Conservation (phyloP, 2,888 invertebrate genomes). For the Epirrita christyi region DNA sequence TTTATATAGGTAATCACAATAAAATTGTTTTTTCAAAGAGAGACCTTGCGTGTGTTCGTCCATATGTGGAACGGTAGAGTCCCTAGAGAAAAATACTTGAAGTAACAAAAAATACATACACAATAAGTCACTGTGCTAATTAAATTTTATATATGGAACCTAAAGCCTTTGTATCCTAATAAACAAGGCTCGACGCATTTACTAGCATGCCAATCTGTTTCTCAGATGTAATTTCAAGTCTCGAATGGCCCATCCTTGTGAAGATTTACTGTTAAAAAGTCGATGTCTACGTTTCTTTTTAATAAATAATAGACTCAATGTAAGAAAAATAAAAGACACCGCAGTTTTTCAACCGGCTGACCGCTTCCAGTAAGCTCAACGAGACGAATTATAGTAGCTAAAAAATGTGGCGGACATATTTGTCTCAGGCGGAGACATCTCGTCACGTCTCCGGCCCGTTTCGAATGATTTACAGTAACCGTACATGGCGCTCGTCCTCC, state of each 20-base stretch:
- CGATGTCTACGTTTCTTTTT: slow-evolving; percentile 19
- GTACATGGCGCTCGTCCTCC: slow-evolving; percentile 79
- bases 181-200: slow-evolving; percentile 18
- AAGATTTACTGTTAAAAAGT: slow-evolving; percentile 32
- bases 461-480: slow-evolving; percentile 82
- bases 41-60: background rate
- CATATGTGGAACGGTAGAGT: background rate
- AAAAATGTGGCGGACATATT: slow-evolving; percentile 77
- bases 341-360: slow-evolving; percentile 54
- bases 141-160: slow-evolving; percentile 10
- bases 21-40: background rate
- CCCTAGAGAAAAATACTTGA: too few relatives aligned
- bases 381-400: slow-evolving; percentile 71
- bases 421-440: slow-evolving; percentile 78
- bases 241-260: slow-evolving; percentile 25
- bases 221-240: slow-evolving; percentile 27
- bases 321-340: slow-evolving; percentile 47
- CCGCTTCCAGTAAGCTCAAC: slow-evolving; percentile 61
- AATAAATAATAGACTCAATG: slow-evolving; percentile 33
- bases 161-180: slow-evolving; percentile 16
- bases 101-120: slow-evolving; percentile 2
- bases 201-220: slow-evolving; percentile 29
- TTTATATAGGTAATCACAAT: background rate
- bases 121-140: slow-evolving; percentile 9
- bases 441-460: slow-evolving; percentile 77